These are phyloP conservation scores for Chrysolina haemoptera DNA, from an alignment of 2,888 invertebrate genomes.

Conservation along the genomic window DNA sequence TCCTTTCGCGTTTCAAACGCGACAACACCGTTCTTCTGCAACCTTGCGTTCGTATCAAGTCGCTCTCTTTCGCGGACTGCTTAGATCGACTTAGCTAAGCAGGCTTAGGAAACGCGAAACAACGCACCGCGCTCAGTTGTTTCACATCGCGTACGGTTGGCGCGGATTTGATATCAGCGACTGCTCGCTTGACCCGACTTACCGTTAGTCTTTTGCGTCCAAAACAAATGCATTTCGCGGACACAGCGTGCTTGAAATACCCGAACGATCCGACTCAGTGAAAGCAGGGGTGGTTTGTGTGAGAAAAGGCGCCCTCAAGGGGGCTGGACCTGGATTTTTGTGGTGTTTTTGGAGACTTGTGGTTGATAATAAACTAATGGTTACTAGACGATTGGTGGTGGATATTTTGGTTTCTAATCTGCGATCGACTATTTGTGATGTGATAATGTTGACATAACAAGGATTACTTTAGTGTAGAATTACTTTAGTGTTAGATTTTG, in stretches of 20 bases:
- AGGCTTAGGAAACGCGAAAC: conserved; percentile 51
- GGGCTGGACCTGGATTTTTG: neutral
- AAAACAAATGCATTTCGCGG: conserved; percentile 49
- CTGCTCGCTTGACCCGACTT: conserved; percentile 34
- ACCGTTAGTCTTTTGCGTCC: conserved; percentile 44
- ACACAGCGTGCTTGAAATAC: conserved; percentile 21
- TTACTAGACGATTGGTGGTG: conserved; percentile 18
- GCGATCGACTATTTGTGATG: conserved; percentile 4
- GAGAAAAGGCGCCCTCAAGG: neutral
- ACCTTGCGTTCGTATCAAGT: conserved; percentile 64
- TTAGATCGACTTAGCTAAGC: conserved; percentile 64
- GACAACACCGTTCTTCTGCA: conserved; percentile 47
- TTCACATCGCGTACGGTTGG: conserved; percentile 48
- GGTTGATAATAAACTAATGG: neutral
- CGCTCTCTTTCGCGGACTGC: conserved; percentile 59
- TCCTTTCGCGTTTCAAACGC: conserved; percentile 18
- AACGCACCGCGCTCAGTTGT: conserved; percentile 48
- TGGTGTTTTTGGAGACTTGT: conserved; percentile 20
- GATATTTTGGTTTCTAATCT: conserved; percentile 11
- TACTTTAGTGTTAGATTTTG: conserved; percentile 16
- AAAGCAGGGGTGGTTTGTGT: conserved; percentile 5
- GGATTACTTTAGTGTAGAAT: conserved; percentile 10
- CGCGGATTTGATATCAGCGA: conserved; percentile 24
- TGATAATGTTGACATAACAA: conserved; percentile 17
- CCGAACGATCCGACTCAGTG: neutral